Evolutionary conservation across 1,140 invertebrate genomes (phyloP).

Genomic region (Nasonia vitripennis): DNA sequence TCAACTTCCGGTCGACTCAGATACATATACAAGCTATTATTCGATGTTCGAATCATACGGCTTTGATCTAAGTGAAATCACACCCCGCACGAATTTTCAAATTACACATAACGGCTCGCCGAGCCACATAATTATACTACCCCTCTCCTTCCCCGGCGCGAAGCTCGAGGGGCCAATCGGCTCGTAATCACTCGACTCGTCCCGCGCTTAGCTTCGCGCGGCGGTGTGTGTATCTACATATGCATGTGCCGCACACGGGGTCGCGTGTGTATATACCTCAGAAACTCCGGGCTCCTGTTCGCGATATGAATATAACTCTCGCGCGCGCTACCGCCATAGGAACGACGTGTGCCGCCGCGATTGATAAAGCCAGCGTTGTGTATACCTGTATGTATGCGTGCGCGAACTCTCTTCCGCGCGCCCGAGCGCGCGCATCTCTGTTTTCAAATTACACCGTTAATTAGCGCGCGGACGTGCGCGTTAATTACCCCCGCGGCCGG

Average conservation of each 20-base stretch:
- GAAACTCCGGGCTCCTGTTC: not conserved
- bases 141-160: not conserved
- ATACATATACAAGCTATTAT: too few relatives aligned
- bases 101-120: constrained; percentile 1
- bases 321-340: not conserved
- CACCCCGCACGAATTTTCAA: not conserved
- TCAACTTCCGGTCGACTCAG: too few relatives aligned
- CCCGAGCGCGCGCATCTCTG: not conserved
- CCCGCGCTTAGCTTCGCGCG: not conserved
- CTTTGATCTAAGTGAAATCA: constrained; percentile 16
- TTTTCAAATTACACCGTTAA: constrained; percentile 33
- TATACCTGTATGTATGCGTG: not conserved
- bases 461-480: constrained; percentile 45
- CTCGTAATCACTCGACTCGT: constrained; percentile 3
- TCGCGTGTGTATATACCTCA: not conserved
- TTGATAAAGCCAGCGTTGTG: not conserved
- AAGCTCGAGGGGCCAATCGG: not conserved
- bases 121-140: not conserved
- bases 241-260: not conserved
- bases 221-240: not conserved
- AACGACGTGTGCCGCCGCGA: not conserved
- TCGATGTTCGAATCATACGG: not conserved
- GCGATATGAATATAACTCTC: too few relatives aligned
- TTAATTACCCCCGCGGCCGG: constrained; percentile 57
- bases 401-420: not conserved